phyloP scores from a whole-genome alignment of 2,113 vertebrate species.

The Callocephalon fimbriatum region DNA sequence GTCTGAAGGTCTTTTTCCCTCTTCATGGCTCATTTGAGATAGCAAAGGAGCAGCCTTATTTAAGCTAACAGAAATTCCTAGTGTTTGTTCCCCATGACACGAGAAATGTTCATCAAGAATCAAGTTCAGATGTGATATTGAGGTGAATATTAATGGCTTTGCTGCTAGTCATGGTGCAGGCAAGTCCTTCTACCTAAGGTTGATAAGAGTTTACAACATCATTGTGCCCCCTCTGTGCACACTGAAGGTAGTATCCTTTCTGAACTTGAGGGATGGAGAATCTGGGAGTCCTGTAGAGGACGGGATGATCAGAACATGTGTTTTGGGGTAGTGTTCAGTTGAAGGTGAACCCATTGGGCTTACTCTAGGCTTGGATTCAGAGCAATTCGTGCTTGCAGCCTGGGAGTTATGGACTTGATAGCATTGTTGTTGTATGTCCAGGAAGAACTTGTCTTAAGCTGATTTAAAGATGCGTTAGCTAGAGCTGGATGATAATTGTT shows the following conservation, averaged over 20 bases:
- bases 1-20: not conserved
- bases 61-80: not conserved
- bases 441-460: not conserved
- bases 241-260: not conserved
- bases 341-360: not conserved
- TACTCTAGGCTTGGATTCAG: not conserved
- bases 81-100: not conserved
- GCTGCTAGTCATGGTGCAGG: not conserved
- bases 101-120: not conserved
- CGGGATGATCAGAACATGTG: not conserved
- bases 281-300: not conserved
- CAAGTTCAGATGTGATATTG: not conserved
- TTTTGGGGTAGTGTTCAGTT: not conserved
- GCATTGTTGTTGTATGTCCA: not conserved
- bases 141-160: not conserved
- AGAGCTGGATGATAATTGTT: not conserved
- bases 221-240: not conserved
- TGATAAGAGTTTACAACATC: not conserved
- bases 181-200: not conserved
- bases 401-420: not conserved
- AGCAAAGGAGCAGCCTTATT: not conserved
- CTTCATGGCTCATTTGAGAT: not conserved
- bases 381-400: not conserved
- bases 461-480: not conserved
- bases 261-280: not conserved